Base-by-base conservation (phyloP, 2,797 vertebrate genomes). In the Knipowitschia caucasica region DNA sequence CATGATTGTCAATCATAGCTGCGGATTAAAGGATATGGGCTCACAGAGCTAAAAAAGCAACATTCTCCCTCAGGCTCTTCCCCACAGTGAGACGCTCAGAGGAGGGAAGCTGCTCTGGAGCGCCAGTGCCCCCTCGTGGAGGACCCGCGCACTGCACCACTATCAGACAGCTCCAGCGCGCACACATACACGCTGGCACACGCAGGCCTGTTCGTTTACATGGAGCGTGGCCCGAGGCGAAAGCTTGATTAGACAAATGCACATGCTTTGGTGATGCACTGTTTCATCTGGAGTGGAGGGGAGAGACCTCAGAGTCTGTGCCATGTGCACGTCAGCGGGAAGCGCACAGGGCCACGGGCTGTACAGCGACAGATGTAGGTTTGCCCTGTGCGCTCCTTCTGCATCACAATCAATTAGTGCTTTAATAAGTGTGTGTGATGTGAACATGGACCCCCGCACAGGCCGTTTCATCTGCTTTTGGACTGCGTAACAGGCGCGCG, bases 1-100 rank as follows among this genome's bases (percentile, higher is more conserved):
- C 95, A 96, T 91, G 93, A 99, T 98, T 98, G 95, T 98, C 96
- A 99, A 97, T 99, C 96, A 98, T 95, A 92, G 90, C 91, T 90
- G 92, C 86, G 96, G 95, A 99, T 99, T 98, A 99, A 97, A 92
- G 94, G 95, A 99, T 97, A 95, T 93, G 93, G 93, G 93, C 94
- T 95, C 94, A 93, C 94, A 98, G 95, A 94, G 91, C 94, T 94
- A 95, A 98, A 96, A 98, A 96, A 95, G 94, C 93, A 94, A 94
- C 92, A 93, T 93, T 92, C 93, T 92, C 94, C 95, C 93, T 78
- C 92, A 90, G 94, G 95, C 93, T 94, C 92, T 93, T 93, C 93
- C 93, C 94, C 92, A 96, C 94, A 94, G 94, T 91, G 92, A 94
- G 71, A 87, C 91, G 90, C 89, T 93, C 86, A 75, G 82, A 88